Evolutionary conservation across 92 coral and sea anemone species (phyloP).

Genomic region (Galaxea fascicularis): DNA sequence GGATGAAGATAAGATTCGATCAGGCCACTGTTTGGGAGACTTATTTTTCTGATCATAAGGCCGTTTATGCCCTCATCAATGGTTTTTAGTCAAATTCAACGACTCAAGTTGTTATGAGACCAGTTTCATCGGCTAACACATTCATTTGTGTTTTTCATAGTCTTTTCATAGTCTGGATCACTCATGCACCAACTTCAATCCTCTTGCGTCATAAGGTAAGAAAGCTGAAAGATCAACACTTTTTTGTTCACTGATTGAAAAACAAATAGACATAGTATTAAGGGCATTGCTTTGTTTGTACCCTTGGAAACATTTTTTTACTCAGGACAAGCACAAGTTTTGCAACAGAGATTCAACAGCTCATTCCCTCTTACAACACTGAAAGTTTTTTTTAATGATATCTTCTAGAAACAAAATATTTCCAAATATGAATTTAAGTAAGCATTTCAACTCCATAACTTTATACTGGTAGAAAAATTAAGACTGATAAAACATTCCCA

Average conservation of each 20-base stretch:
- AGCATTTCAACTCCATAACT: conserved; percentile 49
- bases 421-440: too few relatives aligned
- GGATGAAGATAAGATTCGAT: conserved; percentile 19
- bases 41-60: conserved; percentile 72
- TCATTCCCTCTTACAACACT: conserved; percentile 47
- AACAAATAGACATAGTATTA: conserved; percentile 43
- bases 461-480: too few relatives aligned
- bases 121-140: conserved; percentile 25
- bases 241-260: conserved; percentile 32
- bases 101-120: conserved; percentile 18
- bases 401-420: conserved; percentile 50
- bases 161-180: conserved; percentile 26
- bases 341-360: conserved; percentile 38
- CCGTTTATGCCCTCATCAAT: conserved; percentile 65
- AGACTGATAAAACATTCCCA: too few relatives aligned
- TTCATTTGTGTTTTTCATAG: conserved; percentile 42
- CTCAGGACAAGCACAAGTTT: conserved; percentile 50
- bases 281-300: conserved; percentile 54
- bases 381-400: conserved; percentile 42
- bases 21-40: conserved; percentile 45
- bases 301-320: conserved; percentile 48
- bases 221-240: conserved; percentile 44
- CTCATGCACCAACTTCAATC: conserved; percentile 45
- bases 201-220: conserved; percentile 49
- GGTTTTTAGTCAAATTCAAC: conserved; percentile 45